Conservation (phyloP, 2,797 vertebrate genomes). For the Brachymystax lenok region DNA sequence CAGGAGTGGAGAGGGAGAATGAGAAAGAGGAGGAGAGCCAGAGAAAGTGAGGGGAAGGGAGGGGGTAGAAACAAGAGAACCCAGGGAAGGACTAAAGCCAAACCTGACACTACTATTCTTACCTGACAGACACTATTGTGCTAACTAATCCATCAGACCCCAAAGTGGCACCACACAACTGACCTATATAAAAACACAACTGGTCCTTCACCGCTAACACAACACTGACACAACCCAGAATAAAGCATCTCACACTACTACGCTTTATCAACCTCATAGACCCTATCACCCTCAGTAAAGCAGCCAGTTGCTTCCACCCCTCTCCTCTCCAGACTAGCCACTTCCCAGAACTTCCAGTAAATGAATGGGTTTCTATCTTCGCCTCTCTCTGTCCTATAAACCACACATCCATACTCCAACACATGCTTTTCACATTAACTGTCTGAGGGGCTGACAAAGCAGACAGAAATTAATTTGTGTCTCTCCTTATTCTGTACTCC, state of each 20-base stretch:
- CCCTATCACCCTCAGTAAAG: background rate
- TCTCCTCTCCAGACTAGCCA: constrained; percentile 16
- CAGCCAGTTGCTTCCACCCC: background rate
- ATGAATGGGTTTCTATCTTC: constrained; percentile 54
- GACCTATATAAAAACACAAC: background rate
- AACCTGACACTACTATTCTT: constrained; percentile 35
- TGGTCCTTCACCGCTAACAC: background rate
- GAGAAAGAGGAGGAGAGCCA: constrained; percentile 26
- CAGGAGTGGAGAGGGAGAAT: constrained; percentile 49
- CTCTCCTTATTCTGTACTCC: background rate
- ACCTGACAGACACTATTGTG: constrained; percentile 56
- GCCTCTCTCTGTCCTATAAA: constrained; percentile 25
- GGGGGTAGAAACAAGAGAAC: constrained; percentile 32
- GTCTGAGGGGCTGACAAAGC: constrained; percentile 24
- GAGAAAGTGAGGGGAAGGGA: constrained; percentile 29
- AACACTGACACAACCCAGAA: constrained; percentile 26
- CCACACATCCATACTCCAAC: constrained; percentile 47
- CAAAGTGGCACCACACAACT: constrained; percentile 3
- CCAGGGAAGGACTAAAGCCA: constrained; percentile 35
- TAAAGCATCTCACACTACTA: constrained; percentile 40
- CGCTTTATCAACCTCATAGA: background rate
- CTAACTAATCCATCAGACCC: constrained; percentile 63
- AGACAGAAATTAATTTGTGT: constrained; percentile 4
- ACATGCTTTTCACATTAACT: constrained; percentile 58
- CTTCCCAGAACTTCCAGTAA: constrained; percentile 41